Evolutionary conservation across 1,140 invertebrate genomes (phyloP), one percentile per base, ranked within the genome.

Genomic region (Platyscapa corneri): DNA sequence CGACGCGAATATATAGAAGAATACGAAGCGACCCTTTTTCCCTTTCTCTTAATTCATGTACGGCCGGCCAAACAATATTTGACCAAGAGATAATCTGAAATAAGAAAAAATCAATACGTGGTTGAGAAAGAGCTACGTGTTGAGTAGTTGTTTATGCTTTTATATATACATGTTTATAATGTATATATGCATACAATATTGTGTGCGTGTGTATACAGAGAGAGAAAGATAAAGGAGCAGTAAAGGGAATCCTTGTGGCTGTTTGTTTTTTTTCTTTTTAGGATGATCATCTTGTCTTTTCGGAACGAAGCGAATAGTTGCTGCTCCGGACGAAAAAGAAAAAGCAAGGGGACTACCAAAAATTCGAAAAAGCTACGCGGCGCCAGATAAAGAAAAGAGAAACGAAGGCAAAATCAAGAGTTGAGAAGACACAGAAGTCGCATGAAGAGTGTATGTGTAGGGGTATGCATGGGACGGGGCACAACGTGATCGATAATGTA

Each of bases 401-500:
- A 56, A 76, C 79, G 42, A 65, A 67, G 67, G 64, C 37, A 12
- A 56, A 70, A 60, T 46, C 27, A 37, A 42, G 78, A 80, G 70
- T 23, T 20, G 78, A 42, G 78, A 80, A 67, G 60, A 64, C 56
- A 80, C 78, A 42, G 78, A 42, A 74, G 37, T 42, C 30, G 37
- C 70, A 42, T 20, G 56, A 23, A 60, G 56, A 14, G n/a, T 49
- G 74, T 18, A 49, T 74, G 70, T 74, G n/a, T 65, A 39, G 60
- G 60, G 20, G 18, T 14, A 30, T 67, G 60, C 60, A 42, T 42
- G 60, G 34, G 78, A 65, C 46, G 37, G 70, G 23, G 70, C 37
- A 39, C 39, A 89, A 91, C 90, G 88, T 90, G 89, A 90, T 88
- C 91, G 90, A 91, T 91, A 91, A 91, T 89, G 88, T 89, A 90